Base-by-base conservation (phyloP, 2,113 vertebrate species). In the Rattus norvegicus region DNA sequence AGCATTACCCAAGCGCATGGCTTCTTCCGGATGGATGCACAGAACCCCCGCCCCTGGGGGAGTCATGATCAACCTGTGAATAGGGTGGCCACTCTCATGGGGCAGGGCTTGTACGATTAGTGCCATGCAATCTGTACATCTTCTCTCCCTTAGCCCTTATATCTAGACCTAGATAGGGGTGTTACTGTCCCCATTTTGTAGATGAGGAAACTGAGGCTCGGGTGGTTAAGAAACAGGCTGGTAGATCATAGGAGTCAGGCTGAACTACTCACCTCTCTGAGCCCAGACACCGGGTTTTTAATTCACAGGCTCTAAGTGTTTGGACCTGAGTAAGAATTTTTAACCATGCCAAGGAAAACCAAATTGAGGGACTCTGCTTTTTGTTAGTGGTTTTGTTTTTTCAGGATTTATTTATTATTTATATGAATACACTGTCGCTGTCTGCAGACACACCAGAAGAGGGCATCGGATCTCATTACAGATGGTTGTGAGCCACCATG, bases 1-100 rank as follows among this genome's bases (percentile, higher is more conserved):
- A 16, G 33, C 13, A 13, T 1, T 61, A 22, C 30, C 79, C 43
- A 61, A 39, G 6, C 0, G 0, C 22, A 0, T 0, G 6, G 39
- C n/a, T 7, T 22, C 72, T 22, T 39, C 72, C 72, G 8, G 3
- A n/a, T 19, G 72, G 72, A 73, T 39, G 19, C 36, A 73, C n/a
- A 73, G 72, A 73, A 73, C 6, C 69, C 70, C 36, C 0, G 26
- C 4, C 13, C n/a, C 12, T 14, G 2, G 3, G 12, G 7, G 11
- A 10, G 8, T 20, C 9, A 14, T 2, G 33, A 39, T 70, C 28
- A 1, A 17, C 26, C 0, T 6, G 24, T 12, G 30, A 3, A 16
- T 0, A 2, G 63, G 30, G 26, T 43, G 73, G 75, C 17, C 22
- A 14, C 26, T 65, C 26, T 10, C 54, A 6, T 0, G 36, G 0